A percentile compares a stretch with the other conserved stretches of the same genome.
phyloP scores from a whole-genome alignment of 2,113 vertebrate genomes.

The Apodemus sylvaticus region DNA sequence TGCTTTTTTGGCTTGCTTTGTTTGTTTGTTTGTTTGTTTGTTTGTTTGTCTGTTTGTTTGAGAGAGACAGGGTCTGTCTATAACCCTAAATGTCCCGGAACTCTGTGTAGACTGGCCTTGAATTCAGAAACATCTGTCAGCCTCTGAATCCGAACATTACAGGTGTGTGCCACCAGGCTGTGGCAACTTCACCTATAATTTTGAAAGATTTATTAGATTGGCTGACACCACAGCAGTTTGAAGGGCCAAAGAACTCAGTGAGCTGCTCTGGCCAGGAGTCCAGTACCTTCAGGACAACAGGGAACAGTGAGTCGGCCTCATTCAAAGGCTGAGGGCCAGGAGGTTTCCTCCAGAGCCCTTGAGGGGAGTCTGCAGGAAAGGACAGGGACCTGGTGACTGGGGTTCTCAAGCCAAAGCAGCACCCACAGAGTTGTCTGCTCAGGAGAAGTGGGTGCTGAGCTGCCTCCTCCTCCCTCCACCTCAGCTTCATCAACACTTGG shows the following conservation, averaged over 20 bases:
- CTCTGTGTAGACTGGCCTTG: background rate
- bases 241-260: background rate
- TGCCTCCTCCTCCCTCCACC: background rate
- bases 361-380: background rate
- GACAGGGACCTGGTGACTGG: background rate
- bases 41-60: background rate
- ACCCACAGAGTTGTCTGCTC: background rate
- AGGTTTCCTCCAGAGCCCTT: background rate
- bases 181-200: background rate
- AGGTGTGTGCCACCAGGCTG: background rate
- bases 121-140: background rate
- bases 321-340: background rate
- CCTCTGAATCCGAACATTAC: no score
- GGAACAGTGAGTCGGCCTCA: background rate
- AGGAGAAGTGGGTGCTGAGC: background rate
- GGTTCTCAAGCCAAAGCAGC: background rate
- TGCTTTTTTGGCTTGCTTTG: background rate
- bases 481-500: no score
- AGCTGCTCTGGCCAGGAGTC: background rate
- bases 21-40: background rate
- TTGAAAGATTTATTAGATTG: background rate
- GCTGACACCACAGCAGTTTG: background rate
- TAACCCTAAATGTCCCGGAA: background rate
- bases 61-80: background rate
- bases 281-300: background rate